Percentiles rank a stretch among this genome's conserved stretches.
These are phyloP conservation scores for Drosophila suzukii DNA, from an alignment of 1,140 invertebrate species.

Conservation along the genomic window DNA sequence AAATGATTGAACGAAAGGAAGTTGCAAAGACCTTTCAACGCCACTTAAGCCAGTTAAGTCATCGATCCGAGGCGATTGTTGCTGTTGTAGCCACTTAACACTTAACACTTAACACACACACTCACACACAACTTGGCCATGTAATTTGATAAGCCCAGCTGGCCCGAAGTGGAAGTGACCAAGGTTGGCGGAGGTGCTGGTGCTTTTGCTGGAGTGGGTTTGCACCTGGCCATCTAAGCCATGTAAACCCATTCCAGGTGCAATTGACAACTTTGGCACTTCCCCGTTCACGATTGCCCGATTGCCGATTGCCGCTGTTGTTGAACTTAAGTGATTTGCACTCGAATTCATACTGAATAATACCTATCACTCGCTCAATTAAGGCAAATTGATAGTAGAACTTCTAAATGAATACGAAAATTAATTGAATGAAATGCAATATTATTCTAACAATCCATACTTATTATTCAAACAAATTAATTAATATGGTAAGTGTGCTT, in stretches of 20 bases:
- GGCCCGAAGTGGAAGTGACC: constrained; percentile 52
- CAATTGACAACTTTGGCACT: constrained; percentile 53
- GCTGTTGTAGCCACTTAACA: constrained; percentile 30
- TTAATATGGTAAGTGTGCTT: not conserved
- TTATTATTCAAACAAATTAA: not conserved
- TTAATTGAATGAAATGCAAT: not conserved
- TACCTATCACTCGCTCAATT: not conserved
- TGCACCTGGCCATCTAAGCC: constrained; percentile 1
- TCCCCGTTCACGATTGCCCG: not conserved
- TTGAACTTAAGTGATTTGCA: constrained; percentile 32
- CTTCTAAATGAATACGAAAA: not conserved
- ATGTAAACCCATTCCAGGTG: constrained; percentile 23
- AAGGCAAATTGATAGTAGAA: constrained; percentile 5
- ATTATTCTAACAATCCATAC: not conserved
- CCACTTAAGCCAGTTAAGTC: constrained; percentile 57
- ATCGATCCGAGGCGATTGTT: constrained; percentile 4
- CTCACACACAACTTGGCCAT: constrained; percentile 55
- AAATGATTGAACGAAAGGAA: constrained; percentile 66
- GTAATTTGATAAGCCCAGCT: constrained; percentile 77
- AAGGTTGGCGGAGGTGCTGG: constrained; percentile 14
- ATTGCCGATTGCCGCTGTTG: not conserved
- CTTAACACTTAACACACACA: constrained; percentile 9
- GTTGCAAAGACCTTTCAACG: constrained; percentile 69
- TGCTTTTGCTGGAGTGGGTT: not conserved
- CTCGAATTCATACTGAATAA: constrained; percentile 25